These are phyloP conservation scores for Sarotherodon lohbergeri DNA, from an alignment of 2,113 vertebrate genomes.

Conservation along the genomic window DNA sequence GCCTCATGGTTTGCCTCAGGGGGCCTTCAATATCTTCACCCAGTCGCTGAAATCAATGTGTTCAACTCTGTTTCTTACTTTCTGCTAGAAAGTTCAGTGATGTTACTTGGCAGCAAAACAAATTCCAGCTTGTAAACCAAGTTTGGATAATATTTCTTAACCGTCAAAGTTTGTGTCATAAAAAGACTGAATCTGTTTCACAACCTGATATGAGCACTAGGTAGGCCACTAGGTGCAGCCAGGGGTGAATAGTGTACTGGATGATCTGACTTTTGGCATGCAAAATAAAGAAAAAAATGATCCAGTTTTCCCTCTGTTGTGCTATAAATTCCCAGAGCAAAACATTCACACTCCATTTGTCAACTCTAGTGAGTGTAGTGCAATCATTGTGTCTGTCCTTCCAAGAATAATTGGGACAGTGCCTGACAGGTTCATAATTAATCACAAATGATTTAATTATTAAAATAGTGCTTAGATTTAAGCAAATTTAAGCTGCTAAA, in stretches of 20 bases:
- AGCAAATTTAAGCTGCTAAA: background rate
- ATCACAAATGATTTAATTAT: background rate
- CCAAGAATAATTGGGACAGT: background rate
- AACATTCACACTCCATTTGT: background rate
- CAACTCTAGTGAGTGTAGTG: background rate
- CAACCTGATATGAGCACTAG: background rate
- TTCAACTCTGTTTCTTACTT: background rate
- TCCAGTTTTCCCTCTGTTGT: background rate
- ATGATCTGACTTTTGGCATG: background rate
- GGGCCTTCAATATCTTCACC: background rate
- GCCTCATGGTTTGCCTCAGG: slow-evolving; percentile 4
- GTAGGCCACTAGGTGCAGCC: background rate
- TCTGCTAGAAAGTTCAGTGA: slow-evolving; percentile 34
- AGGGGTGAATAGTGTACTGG: background rate
- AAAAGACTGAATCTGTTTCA: slow-evolving; percentile 19
- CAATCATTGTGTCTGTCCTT: background rate
- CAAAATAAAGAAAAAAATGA: background rate
- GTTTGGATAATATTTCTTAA: slow-evolving; percentile 5
- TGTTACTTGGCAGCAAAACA: background rate
- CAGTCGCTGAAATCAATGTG: background rate
- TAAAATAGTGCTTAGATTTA: background rate
- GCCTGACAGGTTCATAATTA: background rate
- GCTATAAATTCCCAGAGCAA: background rate
- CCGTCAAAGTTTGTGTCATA: slow-evolving; percentile 11
- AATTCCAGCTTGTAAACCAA: slow-evolving; percentile 1